phyloP scores from a whole-genome alignment of 2,797 vertebrate genomes.

The Pseudochaenichthys georgianus region DNA sequence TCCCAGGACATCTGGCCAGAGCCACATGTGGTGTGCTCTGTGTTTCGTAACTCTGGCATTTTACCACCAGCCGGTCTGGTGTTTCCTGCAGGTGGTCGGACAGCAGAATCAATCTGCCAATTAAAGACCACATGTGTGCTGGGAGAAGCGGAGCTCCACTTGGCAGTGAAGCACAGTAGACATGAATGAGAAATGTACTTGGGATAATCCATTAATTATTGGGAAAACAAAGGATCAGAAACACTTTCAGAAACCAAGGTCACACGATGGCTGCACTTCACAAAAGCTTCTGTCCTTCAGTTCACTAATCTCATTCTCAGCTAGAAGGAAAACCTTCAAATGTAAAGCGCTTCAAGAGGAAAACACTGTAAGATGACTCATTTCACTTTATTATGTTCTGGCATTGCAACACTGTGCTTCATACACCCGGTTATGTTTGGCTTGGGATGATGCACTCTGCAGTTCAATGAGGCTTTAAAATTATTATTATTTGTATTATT shows the following conservation, averaged over 20 bases:
- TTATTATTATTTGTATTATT: background rate
- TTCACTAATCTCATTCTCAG: background rate
- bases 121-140: slow-evolving; percentile 57
- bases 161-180: slow-evolving; percentile 39
- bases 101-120: slow-evolving; percentile 63
- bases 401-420: slow-evolving; percentile 15
- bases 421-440: slow-evolving; percentile 2
- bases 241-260: background rate
- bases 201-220: slow-evolving; percentile 8
- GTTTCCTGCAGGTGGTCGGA: slow-evolving; percentile 53
- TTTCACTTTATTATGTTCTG: slow-evolving; percentile 13
- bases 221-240: background rate
- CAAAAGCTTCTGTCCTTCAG: background rate
- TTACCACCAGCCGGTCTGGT: slow-evolving; percentile 37
- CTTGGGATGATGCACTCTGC: slow-evolving; percentile 7
- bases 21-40: slow-evolving; percentile 8
- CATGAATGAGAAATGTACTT: slow-evolving; percentile 29
- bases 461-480: slow-evolving; percentile 1
- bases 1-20: slow-evolving; percentile 19
- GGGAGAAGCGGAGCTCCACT: slow-evolving; percentile 36
- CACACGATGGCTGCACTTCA: background rate
- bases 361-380: slow-evolving; percentile 3
- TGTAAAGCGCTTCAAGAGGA: background rate
- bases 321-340: slow-evolving; percentile 1
- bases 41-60: slow-evolving; percentile 49